A percentile compares a stretch with the other conserved stretches of the same genome.
These are phyloP conservation scores for Drosophila kikkawai DNA, from an alignment of 1,140 invertebrate species.

Conservation along the genomic window DNA sequence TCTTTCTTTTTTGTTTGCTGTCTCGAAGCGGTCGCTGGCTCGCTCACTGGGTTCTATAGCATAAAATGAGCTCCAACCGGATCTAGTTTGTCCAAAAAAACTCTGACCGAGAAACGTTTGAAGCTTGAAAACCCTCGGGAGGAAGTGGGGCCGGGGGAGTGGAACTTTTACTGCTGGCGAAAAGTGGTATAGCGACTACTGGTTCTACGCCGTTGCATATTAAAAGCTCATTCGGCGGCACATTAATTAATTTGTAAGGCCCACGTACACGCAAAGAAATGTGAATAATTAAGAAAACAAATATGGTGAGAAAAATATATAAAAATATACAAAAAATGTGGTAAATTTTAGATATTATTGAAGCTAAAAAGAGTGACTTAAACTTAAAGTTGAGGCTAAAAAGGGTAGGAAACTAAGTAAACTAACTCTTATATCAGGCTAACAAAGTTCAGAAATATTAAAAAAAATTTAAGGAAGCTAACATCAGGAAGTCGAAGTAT, in stretches of 20 bases:
- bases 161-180: conserved; percentile 50
- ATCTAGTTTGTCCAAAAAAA: conserved; percentile 64
- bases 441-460: not conserved
- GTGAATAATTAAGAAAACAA: not conserved
- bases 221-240: conserved; percentile 44
- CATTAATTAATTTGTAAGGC: conserved; percentile 54
- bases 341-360: not conserved
- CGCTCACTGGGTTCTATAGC: conserved; percentile 15
- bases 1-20: conserved; percentile 39
- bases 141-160: not conserved
- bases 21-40: conserved; percentile 17
- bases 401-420: not conserved
- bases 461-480: too few relatives aligned
- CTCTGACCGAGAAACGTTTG: conserved; percentile 25
- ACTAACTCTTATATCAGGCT: not conserved
- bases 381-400: not conserved
- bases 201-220: conserved; percentile 74
- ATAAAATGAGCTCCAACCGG: conserved; percentile 67
- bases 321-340: not conserved
- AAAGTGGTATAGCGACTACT: conserved; percentile 59
- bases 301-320: not conserved
- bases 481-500: too few relatives aligned
- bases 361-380: not conserved
- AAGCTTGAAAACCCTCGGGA: conserved; percentile 1
- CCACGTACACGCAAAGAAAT: conserved; percentile 9